Conservation (phyloP, 1,140 invertebrate genomes). For the Pomacea maculata region DNA sequence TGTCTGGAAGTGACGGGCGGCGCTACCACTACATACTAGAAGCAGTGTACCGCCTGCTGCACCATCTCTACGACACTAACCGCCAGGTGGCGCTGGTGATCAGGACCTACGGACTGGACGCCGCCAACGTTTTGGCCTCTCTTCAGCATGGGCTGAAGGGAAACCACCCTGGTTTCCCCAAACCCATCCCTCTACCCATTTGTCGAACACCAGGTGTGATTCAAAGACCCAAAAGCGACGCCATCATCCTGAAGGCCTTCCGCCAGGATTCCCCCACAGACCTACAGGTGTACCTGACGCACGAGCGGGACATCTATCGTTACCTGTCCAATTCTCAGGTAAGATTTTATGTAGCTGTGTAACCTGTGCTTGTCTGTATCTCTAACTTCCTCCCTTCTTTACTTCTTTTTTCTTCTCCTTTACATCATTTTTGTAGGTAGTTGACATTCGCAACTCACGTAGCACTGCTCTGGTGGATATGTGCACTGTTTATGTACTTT, state of each 20-base stretch:
- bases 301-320: conserved; percentile 55
- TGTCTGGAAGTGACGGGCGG: conserved; percentile 49
- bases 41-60: conserved; percentile 55
- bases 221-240: conserved; percentile 29
- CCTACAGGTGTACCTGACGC: conserved; percentile 17
- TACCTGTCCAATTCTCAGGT: conserved; percentile 39
- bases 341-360: not conserved
- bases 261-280: conserved; percentile 9
- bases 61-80: conserved; percentile 42
- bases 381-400: too few species aligned
- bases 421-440: too few species aligned
- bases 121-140: conserved; percentile 54
- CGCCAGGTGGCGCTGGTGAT: conserved; percentile 59
- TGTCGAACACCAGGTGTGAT: conserved; percentile 40
- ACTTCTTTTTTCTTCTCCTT: too few species aligned
- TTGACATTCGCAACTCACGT: too few species aligned
- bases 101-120: conserved; percentile 61
- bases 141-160: conserved; percentile 47
- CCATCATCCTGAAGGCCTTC: conserved; percentile 34
- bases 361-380: too few species aligned
- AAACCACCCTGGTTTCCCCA: conserved; percentile 53
- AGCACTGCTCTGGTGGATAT: too few species aligned
- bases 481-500: too few species aligned
- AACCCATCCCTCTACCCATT: conserved; percentile 33
- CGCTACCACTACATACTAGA: conserved; percentile 63